Evolutionary conservation across 2,797 vertebrate genomes (phyloP), one percentile per base, ranked within the genome.

Genomic region (Sphenopsis melanotis): DNA sequence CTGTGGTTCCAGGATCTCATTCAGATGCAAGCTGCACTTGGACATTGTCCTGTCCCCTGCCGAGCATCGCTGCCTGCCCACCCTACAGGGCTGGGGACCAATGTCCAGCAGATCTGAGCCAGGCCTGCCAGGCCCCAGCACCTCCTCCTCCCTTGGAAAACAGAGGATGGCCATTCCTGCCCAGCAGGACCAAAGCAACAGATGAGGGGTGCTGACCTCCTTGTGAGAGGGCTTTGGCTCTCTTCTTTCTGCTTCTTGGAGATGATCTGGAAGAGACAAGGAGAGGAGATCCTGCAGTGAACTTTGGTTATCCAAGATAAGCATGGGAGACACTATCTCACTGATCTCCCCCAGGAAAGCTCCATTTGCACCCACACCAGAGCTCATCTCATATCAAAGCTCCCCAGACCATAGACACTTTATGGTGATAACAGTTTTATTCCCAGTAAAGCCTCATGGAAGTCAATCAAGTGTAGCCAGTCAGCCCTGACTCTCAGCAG

Each of bases 261-360:
- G n/a, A 95, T 95, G 80, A 97, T 83, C 98, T 98, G 95, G 56
- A 98, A 98, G 89, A 36, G 32, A 97, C 22, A 97, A 87, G 50
- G n/a, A 78, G 27, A 79, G 15, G 47, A 64, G 11, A 22, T 11
- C 37, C 52, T 52, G 29, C 16, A 46, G 63, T 26, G 52, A 34
- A 19, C 52, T 80, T 50, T 44, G 39, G 21, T 83, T 76, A 60
- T 36, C 39, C 29, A 47, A 77, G 29, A 69, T 59, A 76, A 82
- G 24, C 21, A 24, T 6, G 7, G 23, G 39, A 87, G 30, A 30
- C 78, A 39, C 14, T 70, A 19, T 30, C 64, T 68, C 30, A 20
- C 49, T 56, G 4, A 5, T 29, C 55, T 84, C 32, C 36, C 47
- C 6, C 66, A 89, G 24, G 12, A 47, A 53, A 68, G 39, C 30